phyloP scores from a whole-genome alignment of 2,797 vertebrate species.

The Xerus rutilus region DNA sequence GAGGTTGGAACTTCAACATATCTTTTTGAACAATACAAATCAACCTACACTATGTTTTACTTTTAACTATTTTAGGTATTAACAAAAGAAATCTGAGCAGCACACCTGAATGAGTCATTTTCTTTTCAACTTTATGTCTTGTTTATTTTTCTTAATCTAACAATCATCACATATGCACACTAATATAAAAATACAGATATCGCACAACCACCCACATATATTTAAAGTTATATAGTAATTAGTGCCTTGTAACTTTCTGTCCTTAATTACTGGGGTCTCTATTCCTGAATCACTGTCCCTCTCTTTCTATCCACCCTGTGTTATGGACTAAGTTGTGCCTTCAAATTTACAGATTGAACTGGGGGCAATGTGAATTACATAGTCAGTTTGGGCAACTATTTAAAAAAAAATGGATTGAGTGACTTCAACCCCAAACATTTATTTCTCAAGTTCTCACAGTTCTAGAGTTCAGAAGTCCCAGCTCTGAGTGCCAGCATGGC shows the following conservation, averaged over 20 bases:
- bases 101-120: neutral
- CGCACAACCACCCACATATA: neutral
- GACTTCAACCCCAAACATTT: neutral
- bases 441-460: neutral
- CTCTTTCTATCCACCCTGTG: neutral
- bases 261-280: neutral
- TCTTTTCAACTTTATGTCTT: neutral
- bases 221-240: neutral
- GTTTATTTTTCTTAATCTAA: neutral
- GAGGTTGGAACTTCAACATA: neutral
- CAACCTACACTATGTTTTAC: neutral
- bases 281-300: neutral
- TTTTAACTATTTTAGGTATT: neutral
- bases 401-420: neutral
- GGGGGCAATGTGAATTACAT: neutral
- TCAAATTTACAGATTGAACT: neutral
- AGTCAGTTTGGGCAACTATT: neutral
- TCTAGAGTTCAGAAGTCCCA: neutral
- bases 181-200: neutral
- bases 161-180: neutral
- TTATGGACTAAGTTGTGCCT: neutral
- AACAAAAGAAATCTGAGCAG: neutral
- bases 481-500: neutral
- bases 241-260: neutral
- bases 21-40: neutral